Percentiles rank a stretch among this genome's conserved stretches.
Evolutionary conservation across 2,888 invertebrate genomes (phyloP).

Genomic region (Leistus spinibarbis): DNA sequence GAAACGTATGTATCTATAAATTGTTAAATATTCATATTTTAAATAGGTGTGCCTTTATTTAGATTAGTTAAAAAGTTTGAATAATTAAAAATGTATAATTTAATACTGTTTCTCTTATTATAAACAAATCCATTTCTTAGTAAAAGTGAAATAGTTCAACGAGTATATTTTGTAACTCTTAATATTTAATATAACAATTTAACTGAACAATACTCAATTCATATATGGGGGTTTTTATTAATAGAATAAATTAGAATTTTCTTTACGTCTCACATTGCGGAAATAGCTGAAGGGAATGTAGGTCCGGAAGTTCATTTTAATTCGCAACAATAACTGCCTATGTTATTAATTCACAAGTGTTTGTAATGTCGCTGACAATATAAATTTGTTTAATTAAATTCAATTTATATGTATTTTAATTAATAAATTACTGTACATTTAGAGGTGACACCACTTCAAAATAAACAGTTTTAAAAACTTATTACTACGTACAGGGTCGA

Average conservation of each 20-base stretch:
- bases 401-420: neutral
- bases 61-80: neutral
- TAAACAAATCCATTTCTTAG: too few relatives aligned
- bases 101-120: neutral
- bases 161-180: neutral
- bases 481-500: neutral
- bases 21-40: slow-evolving; percentile 7
- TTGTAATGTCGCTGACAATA: neutral
- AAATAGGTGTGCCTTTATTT: slow-evolving; percentile 35
- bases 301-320: neutral
- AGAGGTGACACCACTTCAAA: neutral
- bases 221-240: neutral
- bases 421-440: neutral
- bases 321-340: neutral
- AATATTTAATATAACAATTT: too few relatives aligned
- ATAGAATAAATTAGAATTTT: neutral
- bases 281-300: neutral
- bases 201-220: too few relatives aligned
- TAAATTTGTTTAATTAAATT: neutral
- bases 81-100: slow-evolving; percentile 14
- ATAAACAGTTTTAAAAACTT: neutral
- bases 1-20: slow-evolving; percentile 1
- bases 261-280: neutral
- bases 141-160: neutral
- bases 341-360: neutral